Conservation (phyloP, 2,113 vertebrate species). For the Chlorodrepanis virens region DNA sequence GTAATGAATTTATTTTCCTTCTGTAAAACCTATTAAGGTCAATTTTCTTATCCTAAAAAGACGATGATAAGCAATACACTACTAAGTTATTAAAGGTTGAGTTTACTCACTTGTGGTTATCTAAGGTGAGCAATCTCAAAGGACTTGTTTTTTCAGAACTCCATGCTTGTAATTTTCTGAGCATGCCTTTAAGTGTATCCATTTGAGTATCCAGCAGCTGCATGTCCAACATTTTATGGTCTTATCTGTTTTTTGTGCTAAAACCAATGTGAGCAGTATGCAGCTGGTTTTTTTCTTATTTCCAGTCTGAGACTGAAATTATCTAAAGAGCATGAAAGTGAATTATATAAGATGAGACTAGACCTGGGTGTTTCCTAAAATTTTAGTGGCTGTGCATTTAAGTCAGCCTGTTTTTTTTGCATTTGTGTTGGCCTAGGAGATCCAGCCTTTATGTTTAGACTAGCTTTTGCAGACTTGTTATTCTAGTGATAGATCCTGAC, state of each 20-base stretch:
- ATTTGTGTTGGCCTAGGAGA: background rate
- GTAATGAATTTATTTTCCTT: background rate
- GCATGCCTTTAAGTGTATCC: accelerated
- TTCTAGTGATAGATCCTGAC: background rate
- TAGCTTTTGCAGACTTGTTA: background rate
- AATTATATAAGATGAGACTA: background rate
- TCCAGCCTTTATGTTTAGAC: background rate
- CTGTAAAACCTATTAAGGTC: background rate
- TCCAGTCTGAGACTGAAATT: background rate
- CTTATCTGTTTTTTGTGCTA: background rate
- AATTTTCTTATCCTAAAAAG: background rate
- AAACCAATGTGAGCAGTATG: background rate
- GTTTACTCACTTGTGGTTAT: background rate
- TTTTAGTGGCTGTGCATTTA: background rate
- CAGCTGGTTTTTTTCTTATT: background rate
- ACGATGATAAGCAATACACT: background rate
- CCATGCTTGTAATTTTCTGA: background rate
- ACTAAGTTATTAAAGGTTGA: background rate
- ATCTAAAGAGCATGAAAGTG: background rate
- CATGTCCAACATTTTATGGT: background rate
- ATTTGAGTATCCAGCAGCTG: background rate
- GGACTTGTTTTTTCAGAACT: background rate
- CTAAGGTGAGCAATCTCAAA: background rate
- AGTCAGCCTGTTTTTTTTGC: background rate
- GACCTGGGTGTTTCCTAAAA: background rate